Evolutionary conservation across 92 coral and sea anemone species (phyloP).

Genomic region (Parazoanthus atlanticus): DNA sequence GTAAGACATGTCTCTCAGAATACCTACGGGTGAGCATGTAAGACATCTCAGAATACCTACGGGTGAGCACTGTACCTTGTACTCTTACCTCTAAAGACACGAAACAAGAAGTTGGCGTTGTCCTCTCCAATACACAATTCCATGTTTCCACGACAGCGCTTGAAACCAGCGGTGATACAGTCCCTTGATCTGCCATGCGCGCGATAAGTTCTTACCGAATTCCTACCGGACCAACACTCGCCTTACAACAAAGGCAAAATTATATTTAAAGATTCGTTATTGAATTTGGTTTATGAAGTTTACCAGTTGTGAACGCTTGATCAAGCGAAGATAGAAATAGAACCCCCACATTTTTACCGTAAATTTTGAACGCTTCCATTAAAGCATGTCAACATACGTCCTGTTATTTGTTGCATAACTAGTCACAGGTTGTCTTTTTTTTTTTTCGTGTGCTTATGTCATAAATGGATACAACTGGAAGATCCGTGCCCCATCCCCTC

Average conservation of each 20-base stretch:
- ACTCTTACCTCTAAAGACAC: slow-evolving; percentile 16
- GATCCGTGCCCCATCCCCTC: no score
- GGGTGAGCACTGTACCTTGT: background rate
- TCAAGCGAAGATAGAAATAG: no score
- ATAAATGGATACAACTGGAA: no score
- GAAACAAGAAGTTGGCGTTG: slow-evolving; percentile 1
- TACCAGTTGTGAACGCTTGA: no score
- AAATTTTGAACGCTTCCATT: no score
- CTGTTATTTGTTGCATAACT: no score
- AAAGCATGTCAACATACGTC: no score
- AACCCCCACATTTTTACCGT: no score
- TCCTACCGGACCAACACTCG: slow-evolving; percentile 13
- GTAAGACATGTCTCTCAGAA: background rate
- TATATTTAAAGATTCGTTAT: background rate
- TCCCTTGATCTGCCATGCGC: background rate
- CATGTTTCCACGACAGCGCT: background rate
- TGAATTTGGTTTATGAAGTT: no score
- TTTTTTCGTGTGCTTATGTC: no score
- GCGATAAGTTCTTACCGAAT: background rate
- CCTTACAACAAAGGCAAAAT: background rate
- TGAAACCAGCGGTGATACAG: background rate
- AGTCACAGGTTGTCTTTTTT: no score
- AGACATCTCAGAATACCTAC: background rate
- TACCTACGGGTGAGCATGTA: background rate
- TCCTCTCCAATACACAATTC: slow-evolving; percentile 11